These are phyloP conservation scores for Drosophila mulleri DNA, from an alignment of 2,888 invertebrate species.

Conservation along the genomic window DNA sequence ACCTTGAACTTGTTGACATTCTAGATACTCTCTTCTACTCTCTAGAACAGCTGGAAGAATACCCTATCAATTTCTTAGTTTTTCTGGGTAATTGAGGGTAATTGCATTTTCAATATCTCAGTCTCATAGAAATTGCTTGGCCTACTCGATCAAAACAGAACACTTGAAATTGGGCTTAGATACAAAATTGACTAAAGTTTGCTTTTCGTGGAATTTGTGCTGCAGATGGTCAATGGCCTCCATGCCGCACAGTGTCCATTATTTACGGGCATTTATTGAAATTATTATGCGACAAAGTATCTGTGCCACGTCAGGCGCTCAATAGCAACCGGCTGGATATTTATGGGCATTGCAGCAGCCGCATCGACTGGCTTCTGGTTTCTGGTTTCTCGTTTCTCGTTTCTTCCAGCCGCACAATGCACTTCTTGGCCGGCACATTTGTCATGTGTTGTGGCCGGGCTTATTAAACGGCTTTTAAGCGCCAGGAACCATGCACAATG, in stretches of 20 bases:
- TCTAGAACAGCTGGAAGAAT: too few relatives aligned
- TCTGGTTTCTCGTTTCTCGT: too few relatives aligned
- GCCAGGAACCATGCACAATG: constrained; percentile 52
- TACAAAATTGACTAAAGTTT: not conserved
- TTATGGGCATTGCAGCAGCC: constrained; percentile 61
- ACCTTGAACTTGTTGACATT: not conserved
- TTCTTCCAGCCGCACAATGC: constrained; percentile 37
- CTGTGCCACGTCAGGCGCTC: constrained; percentile 67
- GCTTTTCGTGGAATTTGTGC: not conserved
- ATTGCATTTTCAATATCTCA: too few relatives aligned
- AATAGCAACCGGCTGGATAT: constrained; percentile 56
- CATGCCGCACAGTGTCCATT: constrained; percentile 17
- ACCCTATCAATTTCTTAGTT: too few relatives aligned
- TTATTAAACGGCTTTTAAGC: constrained; percentile 78
- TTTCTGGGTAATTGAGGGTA: too few relatives aligned
- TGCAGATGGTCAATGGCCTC: not conserved
- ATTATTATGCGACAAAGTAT: constrained; percentile 73
- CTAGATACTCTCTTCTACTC: constrained; percentile 4
- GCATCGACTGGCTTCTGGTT: too few relatives aligned
- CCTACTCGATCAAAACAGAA: constrained; percentile 3
- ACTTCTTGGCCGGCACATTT: constrained; percentile 60
- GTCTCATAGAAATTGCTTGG: not conserved
- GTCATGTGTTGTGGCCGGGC: constrained; percentile 70
- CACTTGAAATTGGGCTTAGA: not conserved
- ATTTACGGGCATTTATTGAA: constrained; percentile 55